Evolutionary conservation across 2,113 vertebrate species (phyloP).

Genomic region (Oryzias curvinotus): DNA sequence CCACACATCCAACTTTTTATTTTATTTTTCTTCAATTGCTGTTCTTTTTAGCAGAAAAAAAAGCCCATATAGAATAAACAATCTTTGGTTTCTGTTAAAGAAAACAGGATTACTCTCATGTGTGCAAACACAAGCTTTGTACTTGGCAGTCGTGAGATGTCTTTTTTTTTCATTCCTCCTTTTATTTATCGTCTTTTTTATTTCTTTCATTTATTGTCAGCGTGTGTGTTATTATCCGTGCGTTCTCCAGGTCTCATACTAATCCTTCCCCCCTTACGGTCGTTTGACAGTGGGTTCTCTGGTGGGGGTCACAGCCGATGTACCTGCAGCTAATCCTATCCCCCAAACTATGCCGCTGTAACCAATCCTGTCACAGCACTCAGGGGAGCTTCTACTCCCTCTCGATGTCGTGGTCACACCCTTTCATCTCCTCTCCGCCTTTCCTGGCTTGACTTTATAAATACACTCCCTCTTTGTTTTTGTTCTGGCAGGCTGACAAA

Average conservation of each 20-base stretch:
- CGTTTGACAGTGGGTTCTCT: slow-evolving; percentile 58
- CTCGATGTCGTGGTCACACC: slow-evolving; percentile 59
- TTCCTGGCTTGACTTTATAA: slow-evolving; percentile 34
- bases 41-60: too few species aligned
- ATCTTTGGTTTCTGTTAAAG: too few species aligned
- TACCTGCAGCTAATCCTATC: slow-evolving; percentile 72
- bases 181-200: neutral
- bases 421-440: slow-evolving; percentile 35
- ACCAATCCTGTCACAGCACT: slow-evolving; percentile 68
- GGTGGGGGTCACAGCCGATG: slow-evolving; percentile 68
- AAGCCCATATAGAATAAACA: too few species aligned
- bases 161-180: neutral
- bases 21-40: too few species aligned
- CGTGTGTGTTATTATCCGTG: slow-evolving; percentile 8
- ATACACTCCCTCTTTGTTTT: slow-evolving; percentile 24
- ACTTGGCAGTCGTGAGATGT: neutral
- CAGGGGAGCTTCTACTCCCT: slow-evolving; percentile 39
- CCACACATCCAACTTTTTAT: too few species aligned
- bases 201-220: slow-evolving; percentile 16
- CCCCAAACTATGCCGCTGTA: slow-evolving; percentile 61
- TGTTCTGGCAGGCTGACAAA: slow-evolving; percentile 45
- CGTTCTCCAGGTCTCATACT: slow-evolving; percentile 27
- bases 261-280: slow-evolving; percentile 48
- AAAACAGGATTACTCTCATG: too few species aligned
- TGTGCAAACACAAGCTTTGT: neutral